These are phyloP conservation scores for Pitta sordida DNA, from an alignment of 2,113 vertebrate genomes.

Conservation along the genomic window DNA sequence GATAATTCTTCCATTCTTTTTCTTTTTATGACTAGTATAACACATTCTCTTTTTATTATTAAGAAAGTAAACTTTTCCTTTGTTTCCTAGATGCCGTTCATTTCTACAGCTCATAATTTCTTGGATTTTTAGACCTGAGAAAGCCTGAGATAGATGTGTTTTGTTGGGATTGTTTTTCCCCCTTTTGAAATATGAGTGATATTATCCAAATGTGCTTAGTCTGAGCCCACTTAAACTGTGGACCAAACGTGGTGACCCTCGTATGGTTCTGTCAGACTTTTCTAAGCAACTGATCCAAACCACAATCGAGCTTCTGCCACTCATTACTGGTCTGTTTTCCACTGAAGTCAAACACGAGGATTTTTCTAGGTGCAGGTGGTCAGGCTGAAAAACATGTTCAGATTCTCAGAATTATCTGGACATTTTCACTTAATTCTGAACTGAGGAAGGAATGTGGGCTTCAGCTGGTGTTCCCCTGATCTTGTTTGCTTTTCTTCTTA, in stretches of 20 bases:
- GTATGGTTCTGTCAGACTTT: background rate
- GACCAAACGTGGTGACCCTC: background rate
- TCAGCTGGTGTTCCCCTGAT: background rate
- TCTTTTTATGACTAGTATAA: background rate
- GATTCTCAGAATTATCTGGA: background rate
- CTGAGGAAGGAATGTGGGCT: background rate
- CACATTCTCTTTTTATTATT: background rate
- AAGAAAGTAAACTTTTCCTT: background rate
- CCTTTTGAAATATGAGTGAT: background rate
- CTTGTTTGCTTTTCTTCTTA: background rate
- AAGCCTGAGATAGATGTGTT: background rate
- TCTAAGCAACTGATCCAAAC: background rate
- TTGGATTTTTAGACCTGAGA: background rate
- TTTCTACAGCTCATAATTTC: background rate
- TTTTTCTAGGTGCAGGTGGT: accelerated
- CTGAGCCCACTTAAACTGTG: background rate
- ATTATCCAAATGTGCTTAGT: background rate
- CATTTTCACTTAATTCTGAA: background rate
- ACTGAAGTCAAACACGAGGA: background rate
- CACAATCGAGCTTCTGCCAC: accelerated
- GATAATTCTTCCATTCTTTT: background rate
- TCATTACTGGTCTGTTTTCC: accelerated
- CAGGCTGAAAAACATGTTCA: background rate
- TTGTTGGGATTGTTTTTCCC: accelerated
- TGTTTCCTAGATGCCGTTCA: accelerated